Percentiles rank a stretch among this genome's conserved stretches.
phyloP scores from a whole-genome alignment of 2,888 invertebrate genomes.

The Thecocarcelia acutangulata region DNA sequence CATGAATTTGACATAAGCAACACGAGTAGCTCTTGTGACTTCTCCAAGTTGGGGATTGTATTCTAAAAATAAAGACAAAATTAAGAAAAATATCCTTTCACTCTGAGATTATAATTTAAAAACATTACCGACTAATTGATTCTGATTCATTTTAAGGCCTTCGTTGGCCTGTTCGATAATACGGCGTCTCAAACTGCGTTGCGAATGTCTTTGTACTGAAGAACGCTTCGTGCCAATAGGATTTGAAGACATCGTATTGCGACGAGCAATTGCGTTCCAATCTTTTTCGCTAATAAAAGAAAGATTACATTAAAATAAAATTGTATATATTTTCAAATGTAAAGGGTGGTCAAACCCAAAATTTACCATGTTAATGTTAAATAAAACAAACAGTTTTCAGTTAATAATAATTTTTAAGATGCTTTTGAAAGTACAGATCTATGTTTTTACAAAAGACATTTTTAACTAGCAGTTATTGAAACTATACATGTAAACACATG shows the following conservation, averaged over 20 bases:
- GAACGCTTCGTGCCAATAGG: conserved; percentile 91
- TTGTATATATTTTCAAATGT: not conserved
- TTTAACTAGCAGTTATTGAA: no score
- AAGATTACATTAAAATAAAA: not conserved
- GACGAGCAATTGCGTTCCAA: conserved; percentile 92
- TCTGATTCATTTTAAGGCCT: conserved; percentile 87
- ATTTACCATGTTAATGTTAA: no score
- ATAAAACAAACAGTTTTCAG: no score
- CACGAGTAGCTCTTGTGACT: conserved; percentile 89
- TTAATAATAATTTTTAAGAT: no score
- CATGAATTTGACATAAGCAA: conserved; percentile 95
- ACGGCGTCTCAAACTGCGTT: conserved; percentile 88
- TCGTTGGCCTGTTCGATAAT: conserved; percentile 86
- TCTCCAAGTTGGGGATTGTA: conserved; percentile 90
- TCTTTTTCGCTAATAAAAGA: conserved; percentile 82
- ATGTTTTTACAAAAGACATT: no score
- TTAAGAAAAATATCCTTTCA: no score
- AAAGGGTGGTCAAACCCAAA: no score
- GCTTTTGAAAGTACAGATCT: no score
- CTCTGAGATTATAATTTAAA: no score
- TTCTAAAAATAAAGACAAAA: conserved; percentile 81
- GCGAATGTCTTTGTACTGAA: conserved; percentile 84
- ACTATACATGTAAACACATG: no score
- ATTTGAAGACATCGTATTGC: conserved; percentile 86
- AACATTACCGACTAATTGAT: conserved; percentile 85